Base-by-base conservation (phyloP, 2,888 invertebrate species). In the Napeogenes sylphis region DNA sequence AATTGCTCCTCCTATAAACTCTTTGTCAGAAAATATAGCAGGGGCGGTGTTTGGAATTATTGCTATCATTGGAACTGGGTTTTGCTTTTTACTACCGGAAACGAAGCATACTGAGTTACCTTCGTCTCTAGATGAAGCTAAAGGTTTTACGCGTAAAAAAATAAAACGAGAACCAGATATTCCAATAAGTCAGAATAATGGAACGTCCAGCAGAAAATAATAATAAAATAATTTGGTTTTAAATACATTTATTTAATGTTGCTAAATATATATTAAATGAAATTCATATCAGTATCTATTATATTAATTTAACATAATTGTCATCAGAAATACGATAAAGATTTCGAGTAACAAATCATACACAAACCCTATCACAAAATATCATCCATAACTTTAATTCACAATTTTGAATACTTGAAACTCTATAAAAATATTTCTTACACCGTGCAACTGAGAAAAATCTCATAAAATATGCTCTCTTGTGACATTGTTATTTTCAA, bases 1-100 rank as follows among this genome's bases (percentile, higher is more conserved):
- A 81, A 70, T 92, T 3, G 95, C 96, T 0, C 97, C 97, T 0
- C 94, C 93, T 69, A 91, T 97, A 10, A 94, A 94, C 51, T 86
- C 92, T 10, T 77, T 95, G 71, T 81, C 83, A 30, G 75, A 78
- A 47, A 69, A 62, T 4, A 63, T 64, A 2, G 76, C 85, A 66
- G 74, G 84, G 0, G 70, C 91, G 1, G 85, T 95, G 65, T 95
- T 95, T 80, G 95, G 95, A 0, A 64, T 88, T 0, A 77, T 93
- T 46, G 94, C 95, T 0, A 75, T 95, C 0, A 61, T 93, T 14
- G 95, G 94, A 4, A 93, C 94, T 0, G 45, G 92, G 0, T 79
- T 94, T 8, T 93, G 94, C 65, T 80, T 93, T 3, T 85, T 93
- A 12, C 78, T 96, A 59, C 96, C 96, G 0, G 96, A 87, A 65